Evolutionary conservation across 2,113 vertebrate species (phyloP).

Genomic region (Ciconia boyciana): DNA sequence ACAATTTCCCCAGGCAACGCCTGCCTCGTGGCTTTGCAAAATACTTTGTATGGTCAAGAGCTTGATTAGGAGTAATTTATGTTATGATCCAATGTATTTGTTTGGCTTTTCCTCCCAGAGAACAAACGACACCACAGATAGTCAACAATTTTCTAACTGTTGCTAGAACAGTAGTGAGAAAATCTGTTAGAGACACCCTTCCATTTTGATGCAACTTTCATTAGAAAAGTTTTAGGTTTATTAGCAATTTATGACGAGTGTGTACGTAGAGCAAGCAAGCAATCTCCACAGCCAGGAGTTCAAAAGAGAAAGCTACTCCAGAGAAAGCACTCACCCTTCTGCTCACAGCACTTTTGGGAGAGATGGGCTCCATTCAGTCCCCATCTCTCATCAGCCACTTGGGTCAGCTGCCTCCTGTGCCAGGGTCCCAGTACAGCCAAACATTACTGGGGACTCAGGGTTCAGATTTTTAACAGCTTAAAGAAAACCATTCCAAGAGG

Average conservation of each 20-base stretch:
- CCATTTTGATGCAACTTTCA: neutral
- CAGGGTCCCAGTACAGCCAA: neutral
- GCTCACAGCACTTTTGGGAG: neutral
- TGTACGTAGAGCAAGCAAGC: neutral
- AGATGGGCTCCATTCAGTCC: neutral
- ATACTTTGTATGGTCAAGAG: neutral
- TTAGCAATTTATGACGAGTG: neutral
- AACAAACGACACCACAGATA: rapidly evolving
- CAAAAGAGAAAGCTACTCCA: neutral
- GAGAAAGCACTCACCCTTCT: neutral
- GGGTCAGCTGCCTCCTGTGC: neutral
- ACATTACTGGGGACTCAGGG: rapidly evolving
- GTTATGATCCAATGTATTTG: neutral
- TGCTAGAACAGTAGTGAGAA: neutral
- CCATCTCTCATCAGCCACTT: neutral
- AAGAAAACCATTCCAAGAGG: neutral
- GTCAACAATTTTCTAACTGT: neutral
- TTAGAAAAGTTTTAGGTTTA: neutral
- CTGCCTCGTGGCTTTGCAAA: neutral
- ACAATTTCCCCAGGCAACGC: neutral
- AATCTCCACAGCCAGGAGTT: neutral
- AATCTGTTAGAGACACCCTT: neutral
- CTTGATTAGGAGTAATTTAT: neutral
- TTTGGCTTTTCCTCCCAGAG: neutral
- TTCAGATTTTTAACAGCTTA: neutral